Conservation (phyloP, 2,797 vertebrate species). For the Falco novaeseelandiae region DNA sequence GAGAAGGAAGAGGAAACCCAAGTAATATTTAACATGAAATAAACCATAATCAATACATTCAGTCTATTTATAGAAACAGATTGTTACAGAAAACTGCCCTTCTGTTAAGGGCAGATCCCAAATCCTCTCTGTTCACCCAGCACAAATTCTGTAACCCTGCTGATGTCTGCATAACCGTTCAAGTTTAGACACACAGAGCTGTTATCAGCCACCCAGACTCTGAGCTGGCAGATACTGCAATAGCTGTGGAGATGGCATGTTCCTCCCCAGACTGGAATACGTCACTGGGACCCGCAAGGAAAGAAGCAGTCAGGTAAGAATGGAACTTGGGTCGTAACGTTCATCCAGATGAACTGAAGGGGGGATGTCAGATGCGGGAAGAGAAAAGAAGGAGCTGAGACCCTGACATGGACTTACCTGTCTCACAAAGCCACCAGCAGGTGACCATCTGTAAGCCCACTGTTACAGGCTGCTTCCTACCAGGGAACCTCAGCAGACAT, state of each 20-base stretch:
- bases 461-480: accelerated
- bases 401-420: not conserved
- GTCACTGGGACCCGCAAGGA: not conserved
- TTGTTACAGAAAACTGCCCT: not conserved
- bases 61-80: not conserved
- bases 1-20: not conserved
- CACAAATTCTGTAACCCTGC: not conserved
- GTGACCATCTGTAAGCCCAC: not conserved
- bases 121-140: not conserved
- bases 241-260: not conserved
- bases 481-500: not conserved
- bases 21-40: not conserved
- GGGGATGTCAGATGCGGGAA: not conserved
- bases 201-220: not conserved
- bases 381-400: not conserved
- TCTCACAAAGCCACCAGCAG: not conserved
- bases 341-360: not conserved
- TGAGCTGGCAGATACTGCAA: not conserved
- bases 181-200: not conserved
- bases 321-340: not conserved
- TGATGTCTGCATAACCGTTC: not conserved
- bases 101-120: not conserved
- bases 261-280: not conserved
- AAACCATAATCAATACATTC: not conserved
- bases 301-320: not conserved